Conservation (phyloP, 2,113 vertebrate species). For the Phalacrocorax brasilianus region DNA sequence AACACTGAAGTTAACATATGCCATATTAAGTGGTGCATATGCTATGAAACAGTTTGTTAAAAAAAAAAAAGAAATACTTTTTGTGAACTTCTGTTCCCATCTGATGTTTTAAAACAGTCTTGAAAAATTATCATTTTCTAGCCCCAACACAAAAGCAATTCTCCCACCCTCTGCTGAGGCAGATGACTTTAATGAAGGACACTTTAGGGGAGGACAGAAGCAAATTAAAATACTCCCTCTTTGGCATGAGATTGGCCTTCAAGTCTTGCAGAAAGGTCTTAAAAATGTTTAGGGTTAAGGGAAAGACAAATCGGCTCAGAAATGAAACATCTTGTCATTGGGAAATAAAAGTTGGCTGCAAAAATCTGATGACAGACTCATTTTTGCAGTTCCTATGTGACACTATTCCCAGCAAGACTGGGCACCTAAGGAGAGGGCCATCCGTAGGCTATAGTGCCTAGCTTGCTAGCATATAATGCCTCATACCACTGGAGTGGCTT, state of each 20-base stretch:
- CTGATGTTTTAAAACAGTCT: conserved; percentile 70
- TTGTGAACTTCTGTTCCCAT: conserved; percentile 68
- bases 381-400: neutral
- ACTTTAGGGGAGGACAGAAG: neutral
- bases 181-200: conserved; percentile 9
- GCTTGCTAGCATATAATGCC: neutral
- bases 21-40: conserved; percentile 72
- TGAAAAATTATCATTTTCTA: conserved; percentile 62
- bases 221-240: neutral
- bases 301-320: neutral
- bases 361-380: neutral
- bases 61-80: conserved; percentile 53
- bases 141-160: conserved; percentile 55
- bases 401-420: neutral
- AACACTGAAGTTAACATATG: conserved; percentile 74
- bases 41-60: conserved; percentile 70
- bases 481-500: neutral
- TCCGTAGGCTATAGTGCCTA: neutral
- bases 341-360: neutral
- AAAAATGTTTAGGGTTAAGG: neutral
- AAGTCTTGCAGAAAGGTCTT: neutral
- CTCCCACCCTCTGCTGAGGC: neutral
- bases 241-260: neutral
- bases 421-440: neutral
- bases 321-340: conserved; percentile 6